phyloP scores from a whole-genome alignment of 2,797 vertebrate species.

The Eidolon dupreanum region DNA sequence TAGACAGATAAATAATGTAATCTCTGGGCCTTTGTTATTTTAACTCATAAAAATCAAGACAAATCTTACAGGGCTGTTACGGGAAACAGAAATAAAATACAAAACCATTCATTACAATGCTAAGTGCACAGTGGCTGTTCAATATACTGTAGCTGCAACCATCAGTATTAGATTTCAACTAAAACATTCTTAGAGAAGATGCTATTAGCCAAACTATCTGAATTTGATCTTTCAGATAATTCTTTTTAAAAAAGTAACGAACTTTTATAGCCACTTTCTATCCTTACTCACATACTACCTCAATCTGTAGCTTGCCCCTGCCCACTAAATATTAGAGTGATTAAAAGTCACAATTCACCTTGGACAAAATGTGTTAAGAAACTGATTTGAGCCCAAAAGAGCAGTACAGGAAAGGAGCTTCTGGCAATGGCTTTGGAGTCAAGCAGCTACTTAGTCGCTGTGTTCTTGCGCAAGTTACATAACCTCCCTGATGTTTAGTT shows the following conservation, averaged over 20 bases:
- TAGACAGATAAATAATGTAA: not conserved
- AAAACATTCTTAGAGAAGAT: conserved; percentile 14
- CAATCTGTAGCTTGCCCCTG: not conserved
- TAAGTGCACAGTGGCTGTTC: not conserved
- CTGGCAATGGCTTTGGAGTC: not conserved
- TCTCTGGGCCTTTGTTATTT: not conserved
- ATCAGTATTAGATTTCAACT: not conserved
- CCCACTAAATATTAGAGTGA: not conserved
- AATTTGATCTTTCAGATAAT: not conserved
- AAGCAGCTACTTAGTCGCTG: not conserved
- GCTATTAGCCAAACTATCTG: not conserved
- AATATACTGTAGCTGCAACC: not conserved
- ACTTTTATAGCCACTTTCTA: not conserved
- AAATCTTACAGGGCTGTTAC: not conserved
- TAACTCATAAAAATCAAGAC: not conserved
- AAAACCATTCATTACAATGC: not conserved
- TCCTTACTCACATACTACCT: not conserved
- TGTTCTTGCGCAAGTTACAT: not conserved
- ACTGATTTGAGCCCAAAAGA: not conserved
- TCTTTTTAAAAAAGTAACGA: not conserved
- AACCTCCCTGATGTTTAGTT: not conserved
- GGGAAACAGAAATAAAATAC: not conserved
- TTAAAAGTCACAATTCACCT: not conserved
- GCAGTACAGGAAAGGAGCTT: not conserved
- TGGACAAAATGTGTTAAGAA: not conserved